Evolutionary conservation across 2,888 invertebrate species (phyloP).

Genomic region (Troides oblongomaculatus): DNA sequence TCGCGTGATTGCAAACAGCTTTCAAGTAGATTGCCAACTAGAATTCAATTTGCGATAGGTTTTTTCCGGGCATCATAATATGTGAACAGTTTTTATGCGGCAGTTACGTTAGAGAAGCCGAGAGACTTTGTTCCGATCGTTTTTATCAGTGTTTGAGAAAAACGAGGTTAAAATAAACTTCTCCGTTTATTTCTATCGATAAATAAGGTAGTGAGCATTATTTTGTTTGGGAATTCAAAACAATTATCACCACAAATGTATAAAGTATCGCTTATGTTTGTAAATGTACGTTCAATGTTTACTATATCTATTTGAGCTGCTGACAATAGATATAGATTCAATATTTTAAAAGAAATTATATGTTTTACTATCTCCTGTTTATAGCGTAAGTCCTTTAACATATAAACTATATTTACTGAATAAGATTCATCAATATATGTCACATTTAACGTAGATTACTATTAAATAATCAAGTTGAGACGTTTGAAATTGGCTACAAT

Average conservation of each 20-base stretch:
- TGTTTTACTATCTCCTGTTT: too few relatives aligned
- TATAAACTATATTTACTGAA: too few relatives aligned
- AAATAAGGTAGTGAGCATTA: background rate
- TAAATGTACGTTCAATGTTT: too few relatives aligned
- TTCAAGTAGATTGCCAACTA: slow-evolving; percentile 42
- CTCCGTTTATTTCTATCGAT: background rate
- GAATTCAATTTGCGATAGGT: slow-evolving; percentile 40
- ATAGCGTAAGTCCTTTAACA: too few relatives aligned
- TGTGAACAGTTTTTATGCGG: slow-evolving; percentile 29
- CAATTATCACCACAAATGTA: too few relatives aligned
- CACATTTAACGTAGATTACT: background rate
- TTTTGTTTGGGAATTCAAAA: background rate
- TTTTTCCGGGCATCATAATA: slow-evolving; percentile 30
- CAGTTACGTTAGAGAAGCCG: slow-evolving; percentile 19
- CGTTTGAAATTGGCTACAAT: slow-evolving; percentile 12
- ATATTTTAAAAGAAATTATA: too few relatives aligned
- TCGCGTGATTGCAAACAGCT: slow-evolving; percentile 41
- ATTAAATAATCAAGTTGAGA: background rate
- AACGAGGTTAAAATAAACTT: slow-evolving; percentile 2
- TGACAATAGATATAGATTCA: too few relatives aligned
- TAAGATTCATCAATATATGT: background rate
- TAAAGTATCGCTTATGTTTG: too few relatives aligned
- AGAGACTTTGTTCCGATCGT: slow-evolving; percentile 10
- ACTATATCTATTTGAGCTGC: too few relatives aligned
- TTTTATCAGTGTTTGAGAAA: slow-evolving; percentile 13